These are phyloP conservation scores for Tortrix viridana DNA, from an alignment of 2,888 invertebrate genomes.

Conservation along the genomic window DNA sequence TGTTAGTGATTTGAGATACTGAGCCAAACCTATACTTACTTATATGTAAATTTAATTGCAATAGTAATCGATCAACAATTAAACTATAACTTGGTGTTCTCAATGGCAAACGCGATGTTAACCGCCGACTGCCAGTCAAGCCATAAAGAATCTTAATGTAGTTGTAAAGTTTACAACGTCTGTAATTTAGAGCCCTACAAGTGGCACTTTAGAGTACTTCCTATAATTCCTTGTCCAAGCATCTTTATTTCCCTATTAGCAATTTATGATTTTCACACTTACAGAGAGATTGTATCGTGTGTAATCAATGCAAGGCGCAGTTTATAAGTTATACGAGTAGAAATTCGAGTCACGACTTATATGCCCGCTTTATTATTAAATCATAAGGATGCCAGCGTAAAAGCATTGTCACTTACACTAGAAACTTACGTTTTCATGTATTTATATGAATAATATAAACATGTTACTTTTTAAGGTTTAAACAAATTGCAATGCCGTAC, in stretches of 20 bases:
- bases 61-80: too few species aligned
- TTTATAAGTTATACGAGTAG: background rate
- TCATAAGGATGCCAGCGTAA: too few species aligned
- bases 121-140: background rate
- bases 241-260: conserved; percentile 16
- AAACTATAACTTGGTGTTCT: background rate
- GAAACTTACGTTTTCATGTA: too few species aligned
- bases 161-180: conserved; percentile 15
- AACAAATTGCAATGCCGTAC: too few species aligned
- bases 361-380: too few species aligned
- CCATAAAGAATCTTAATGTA: conserved; percentile 3
- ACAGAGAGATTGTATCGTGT: conserved; percentile 1
- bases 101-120: background rate
- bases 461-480: too few species aligned
- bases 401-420: too few species aligned
- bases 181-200: background rate
- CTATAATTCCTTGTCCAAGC: conserved; percentile 14
- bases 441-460: too few species aligned
- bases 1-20: too few species aligned
- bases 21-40: too few species aligned
- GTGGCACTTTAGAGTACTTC: conserved; percentile 2
- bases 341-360: too few species aligned
- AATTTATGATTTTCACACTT: conserved; percentile 8
- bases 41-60: too few species aligned
- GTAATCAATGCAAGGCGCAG: conserved; percentile 10